phyloP scores from a whole-genome alignment of 2,113 vertebrate genomes.

The Corvus hawaiiensis region DNA sequence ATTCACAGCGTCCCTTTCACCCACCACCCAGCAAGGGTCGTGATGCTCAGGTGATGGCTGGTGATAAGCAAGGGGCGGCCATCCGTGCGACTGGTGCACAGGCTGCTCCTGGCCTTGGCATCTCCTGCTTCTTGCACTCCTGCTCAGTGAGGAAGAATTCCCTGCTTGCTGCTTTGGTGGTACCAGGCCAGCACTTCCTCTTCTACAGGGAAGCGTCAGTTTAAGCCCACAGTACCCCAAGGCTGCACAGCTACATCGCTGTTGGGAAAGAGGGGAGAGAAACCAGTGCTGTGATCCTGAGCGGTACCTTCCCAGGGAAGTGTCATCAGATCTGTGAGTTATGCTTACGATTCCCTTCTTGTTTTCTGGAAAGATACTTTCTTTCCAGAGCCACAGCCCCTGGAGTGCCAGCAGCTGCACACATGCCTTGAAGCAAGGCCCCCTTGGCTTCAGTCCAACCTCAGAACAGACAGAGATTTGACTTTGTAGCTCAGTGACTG shows the following conservation, averaged over 20 bases:
- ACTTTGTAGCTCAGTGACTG: background rate
- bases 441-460: background rate
- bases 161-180: background rate
- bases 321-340: background rate
- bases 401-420: background rate
- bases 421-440: background rate
- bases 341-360: background rate
- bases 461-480: background rate
- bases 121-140: background rate
- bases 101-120: background rate
- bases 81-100: fast-evolving
- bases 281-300: background rate
- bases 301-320: background rate
- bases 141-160: background rate
- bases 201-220: fast-evolving
- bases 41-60: background rate
- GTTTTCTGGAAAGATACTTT: background rate
- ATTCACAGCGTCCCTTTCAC: background rate
- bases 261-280: background rate
- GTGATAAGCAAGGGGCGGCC: background rate
- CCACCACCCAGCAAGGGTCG: background rate
- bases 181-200: background rate
- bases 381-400: background rate
- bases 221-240: background rate
- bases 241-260: background rate